Base-by-base conservation (phyloP, 2,797 vertebrate genomes). In the Melanotaenia boesemani region DNA sequence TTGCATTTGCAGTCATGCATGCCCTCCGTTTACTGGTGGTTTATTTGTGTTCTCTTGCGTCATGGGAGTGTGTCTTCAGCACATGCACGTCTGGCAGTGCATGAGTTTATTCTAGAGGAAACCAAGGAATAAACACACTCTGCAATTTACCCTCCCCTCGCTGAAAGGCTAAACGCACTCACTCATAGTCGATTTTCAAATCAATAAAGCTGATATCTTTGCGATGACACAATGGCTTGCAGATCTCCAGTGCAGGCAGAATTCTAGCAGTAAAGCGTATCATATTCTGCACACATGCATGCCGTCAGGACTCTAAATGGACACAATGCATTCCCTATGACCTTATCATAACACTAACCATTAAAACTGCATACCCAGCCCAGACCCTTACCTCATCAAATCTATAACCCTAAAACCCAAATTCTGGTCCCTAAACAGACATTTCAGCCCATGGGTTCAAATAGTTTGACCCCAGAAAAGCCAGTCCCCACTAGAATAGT, bases 161-260 rank as follows among this genome's bases (percentile, higher is more conserved):
- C 20, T 59, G 62, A 72, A 57, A 76, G 72, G 77, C 73, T 76
- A 80, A 84, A 80, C 77, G 73, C 83, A 74, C 78, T 84, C 73
- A 59, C 79, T 87, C 74, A 64, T 30, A 64, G 60, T 82, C 68
- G 57, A 86, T 85, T 83, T 81, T 78, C 34, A 70, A 55, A 87
- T 88, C 85, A 79, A 91, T 88, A 89, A 73, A 60, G 28, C 58
- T 59, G 65, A 86, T 82, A 77, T 84, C 64, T 84, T 70, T 11
- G 79, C 58, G 79, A 85, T 73, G 77, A 79, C 65, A 70, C 58
- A 57, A 37, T 26, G 24, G 63, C 67, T 79, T 72, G 75, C 70
- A 73, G 66, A 75, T 76, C 60, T 60, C 22, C 67, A 28, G 9
- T 57, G 68, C 78, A 58, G 69, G 67, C 63, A 67, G 60, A 62